Conservation (phyloP, 1,140 invertebrate species). For the Scaptomyza pallida region DNA sequence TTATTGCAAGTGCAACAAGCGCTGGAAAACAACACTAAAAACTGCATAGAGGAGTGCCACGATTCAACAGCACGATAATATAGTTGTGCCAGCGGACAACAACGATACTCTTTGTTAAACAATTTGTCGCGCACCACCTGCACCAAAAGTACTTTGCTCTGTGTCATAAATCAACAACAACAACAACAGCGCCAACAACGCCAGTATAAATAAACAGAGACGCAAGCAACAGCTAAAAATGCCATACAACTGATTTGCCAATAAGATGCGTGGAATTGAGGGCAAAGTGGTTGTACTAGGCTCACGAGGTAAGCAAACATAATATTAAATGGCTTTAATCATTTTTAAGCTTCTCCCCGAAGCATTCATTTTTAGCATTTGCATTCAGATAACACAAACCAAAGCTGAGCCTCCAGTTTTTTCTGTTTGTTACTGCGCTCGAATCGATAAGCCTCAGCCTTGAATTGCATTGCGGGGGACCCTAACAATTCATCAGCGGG, state of each 20-base stretch:
- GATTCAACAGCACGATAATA: background rate
- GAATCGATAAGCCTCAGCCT: conserved; percentile 41
- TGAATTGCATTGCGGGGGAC: conserved; percentile 5
- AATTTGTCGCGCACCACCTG: conserved; percentile 15
- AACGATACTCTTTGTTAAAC: conserved; percentile 1
- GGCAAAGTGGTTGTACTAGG: conserved; percentile 93
- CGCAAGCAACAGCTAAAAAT: conserved; percentile 9
- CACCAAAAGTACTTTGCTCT: conserved; percentile 3
- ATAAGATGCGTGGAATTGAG: conserved; percentile 89
- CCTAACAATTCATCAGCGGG: background rate
- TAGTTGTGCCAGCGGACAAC: background rate
- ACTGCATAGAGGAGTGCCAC: conserved; percentile 9
- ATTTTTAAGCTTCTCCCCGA: conserved; percentile 18
- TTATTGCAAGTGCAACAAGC: conserved; percentile 44
- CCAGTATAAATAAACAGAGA: too few relatives aligned
- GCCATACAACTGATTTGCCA: conserved; percentile 54
- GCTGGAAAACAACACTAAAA: conserved; percentile 18
- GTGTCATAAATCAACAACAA: conserved; percentile 10
- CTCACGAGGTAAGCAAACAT: conserved; percentile 88
- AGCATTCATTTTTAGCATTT: conserved; percentile 5
- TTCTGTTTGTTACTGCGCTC: conserved; percentile 12
- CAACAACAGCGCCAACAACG: conserved; percentile 19
- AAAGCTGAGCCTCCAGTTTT: conserved; percentile 13
- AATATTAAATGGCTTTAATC: conserved; percentile 36
- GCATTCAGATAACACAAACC: conserved; percentile 6